Conservation (phyloP, 2,113 vertebrate genomes). For the Scophthalmus maximus region DNA sequence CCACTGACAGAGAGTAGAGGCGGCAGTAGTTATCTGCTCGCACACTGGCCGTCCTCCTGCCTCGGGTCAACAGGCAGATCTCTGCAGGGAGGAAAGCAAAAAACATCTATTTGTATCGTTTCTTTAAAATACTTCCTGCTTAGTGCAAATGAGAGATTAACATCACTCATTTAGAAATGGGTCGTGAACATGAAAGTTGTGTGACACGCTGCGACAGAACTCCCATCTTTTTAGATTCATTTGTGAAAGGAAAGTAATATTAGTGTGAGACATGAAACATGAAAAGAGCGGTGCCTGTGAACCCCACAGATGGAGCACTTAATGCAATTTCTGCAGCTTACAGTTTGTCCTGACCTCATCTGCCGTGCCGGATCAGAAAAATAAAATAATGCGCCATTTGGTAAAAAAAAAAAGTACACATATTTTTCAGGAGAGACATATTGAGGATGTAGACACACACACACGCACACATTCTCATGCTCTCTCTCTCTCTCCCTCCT, state of each 20-base stretch:
- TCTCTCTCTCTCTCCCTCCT: constrained; percentile 3
- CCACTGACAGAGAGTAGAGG: constrained; percentile 95
- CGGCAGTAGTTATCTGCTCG: constrained; percentile 96
- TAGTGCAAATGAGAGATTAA: constrained; percentile 20
- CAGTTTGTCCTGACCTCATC: constrained; percentile 76
- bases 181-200: neutral
- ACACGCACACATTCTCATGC: neutral
- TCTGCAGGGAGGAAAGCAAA: constrained; percentile 79
- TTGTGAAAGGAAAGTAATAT: constrained; percentile 52
- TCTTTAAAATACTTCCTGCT: constrained; percentile 15
- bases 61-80: constrained; percentile 95
- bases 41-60: constrained; percentile 94
- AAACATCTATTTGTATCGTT: constrained; percentile 7
- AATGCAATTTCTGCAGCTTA: constrained; percentile 81
- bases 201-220: neutral
- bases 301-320: constrained; percentile 79
- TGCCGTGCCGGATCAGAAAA: constrained; percentile 74
- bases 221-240: constrained; percentile 35
- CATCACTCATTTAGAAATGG: neutral
- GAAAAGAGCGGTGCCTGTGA: constrained; percentile 58
- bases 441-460: constrained; percentile 45
- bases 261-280: constrained; percentile 59
- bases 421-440: constrained; percentile 67
- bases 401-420: constrained; percentile 46
- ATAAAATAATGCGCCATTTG: constrained; percentile 73